Conservation (phyloP, 2,113 vertebrate genomes). For the Centropus bengalensis region DNA sequence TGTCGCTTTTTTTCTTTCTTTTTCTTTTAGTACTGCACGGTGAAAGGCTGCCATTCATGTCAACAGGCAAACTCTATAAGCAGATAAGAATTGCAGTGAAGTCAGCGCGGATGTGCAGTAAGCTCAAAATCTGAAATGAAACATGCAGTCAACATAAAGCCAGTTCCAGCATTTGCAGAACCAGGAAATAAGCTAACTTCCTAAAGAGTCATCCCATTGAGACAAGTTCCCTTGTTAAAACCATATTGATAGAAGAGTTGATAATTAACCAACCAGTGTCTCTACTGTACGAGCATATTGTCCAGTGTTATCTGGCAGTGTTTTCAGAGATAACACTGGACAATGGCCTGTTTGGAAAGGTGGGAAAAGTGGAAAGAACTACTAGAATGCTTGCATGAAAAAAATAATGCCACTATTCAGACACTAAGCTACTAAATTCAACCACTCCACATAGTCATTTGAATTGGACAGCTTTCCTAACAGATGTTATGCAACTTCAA, state of each 20-base stretch:
- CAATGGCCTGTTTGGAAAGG: conserved; percentile 8
- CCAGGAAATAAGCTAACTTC: neutral
- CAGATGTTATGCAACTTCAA: neutral
- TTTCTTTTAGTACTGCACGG: neutral
- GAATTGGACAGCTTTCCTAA: neutral
- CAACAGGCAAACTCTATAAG: neutral
- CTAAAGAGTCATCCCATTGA: neutral
- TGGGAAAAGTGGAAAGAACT: conserved; percentile 3
- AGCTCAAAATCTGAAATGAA: neutral
- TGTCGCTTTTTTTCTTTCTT: neutral
- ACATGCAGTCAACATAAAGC: neutral
- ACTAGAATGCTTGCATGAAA: neutral
- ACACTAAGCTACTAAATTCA: neutral
- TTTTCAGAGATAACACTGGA: neutral
- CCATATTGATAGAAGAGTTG: neutral
- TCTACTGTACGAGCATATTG: neutral
- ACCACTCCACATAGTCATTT: neutral
- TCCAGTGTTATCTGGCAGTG: neutral
- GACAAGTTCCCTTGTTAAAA: neutral
- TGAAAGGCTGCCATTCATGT: neutral
- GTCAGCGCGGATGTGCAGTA: neutral
- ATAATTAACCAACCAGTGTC: conserved; percentile 9
- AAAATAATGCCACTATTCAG: neutral
- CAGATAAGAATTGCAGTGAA: neutral
- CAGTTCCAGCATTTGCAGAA: neutral